A percentile compares a stretch with the other conserved stretches of the same genome.
These are phyloP conservation scores for Bombus breviceps DNA, from an alignment of 1,140 invertebrate species.

Conservation along the genomic window DNA sequence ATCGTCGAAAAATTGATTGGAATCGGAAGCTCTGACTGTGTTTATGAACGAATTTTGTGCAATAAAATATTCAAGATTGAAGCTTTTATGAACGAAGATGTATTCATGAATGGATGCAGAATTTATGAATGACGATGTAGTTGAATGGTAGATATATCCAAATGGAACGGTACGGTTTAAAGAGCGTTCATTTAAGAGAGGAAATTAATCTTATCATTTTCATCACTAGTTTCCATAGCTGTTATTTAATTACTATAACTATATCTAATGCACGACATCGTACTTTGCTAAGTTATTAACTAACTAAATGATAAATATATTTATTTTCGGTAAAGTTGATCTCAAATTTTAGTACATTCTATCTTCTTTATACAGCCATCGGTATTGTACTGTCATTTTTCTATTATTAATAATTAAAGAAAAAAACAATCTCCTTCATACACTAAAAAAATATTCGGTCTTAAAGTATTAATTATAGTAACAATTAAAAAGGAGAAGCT, in stretches of 20 bases:
- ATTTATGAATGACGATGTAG: not conserved
- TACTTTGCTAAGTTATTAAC: not conserved
- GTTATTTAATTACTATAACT: not conserved
- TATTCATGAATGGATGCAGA: not conserved
- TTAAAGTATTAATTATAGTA: not conserved
- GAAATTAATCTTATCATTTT: not conserved
- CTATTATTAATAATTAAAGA: too few relatives aligned
- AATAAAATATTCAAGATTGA: not conserved
- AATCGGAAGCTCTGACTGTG: not conserved
- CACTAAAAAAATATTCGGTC: not conserved
- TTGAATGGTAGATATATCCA: too few relatives aligned
- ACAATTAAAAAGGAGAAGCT: not conserved
- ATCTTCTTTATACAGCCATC: too few relatives aligned
- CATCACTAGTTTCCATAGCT: not conserved
- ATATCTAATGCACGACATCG: too few relatives aligned
- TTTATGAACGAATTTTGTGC: not conserved
- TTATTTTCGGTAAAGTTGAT: not conserved
- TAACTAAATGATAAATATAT: not conserved
- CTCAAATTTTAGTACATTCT: too few relatives aligned
- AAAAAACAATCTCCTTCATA: too few relatives aligned
- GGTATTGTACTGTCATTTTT: too few relatives aligned
- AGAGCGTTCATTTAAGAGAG: not conserved
- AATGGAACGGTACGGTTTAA: not conserved
- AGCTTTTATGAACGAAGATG: not conserved
- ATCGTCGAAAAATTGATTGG: not conserved